Conservation (phyloP, 2,113 vertebrate species). For the Mionectes macconnelli region DNA sequence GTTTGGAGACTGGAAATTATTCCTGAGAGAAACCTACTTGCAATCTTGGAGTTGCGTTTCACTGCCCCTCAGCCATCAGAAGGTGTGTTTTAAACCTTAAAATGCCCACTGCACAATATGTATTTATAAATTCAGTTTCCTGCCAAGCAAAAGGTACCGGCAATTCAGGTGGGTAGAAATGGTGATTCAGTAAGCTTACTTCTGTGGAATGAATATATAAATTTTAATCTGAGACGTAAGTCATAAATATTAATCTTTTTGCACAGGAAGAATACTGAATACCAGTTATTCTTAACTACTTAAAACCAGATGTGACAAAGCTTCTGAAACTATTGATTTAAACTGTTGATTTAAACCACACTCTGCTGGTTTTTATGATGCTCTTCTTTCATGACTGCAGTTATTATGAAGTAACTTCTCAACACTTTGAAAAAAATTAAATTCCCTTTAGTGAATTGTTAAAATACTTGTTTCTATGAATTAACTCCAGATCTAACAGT, state of each 20-base stretch:
- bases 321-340: background rate
- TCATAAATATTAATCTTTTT: conserved; percentile 51
- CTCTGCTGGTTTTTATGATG: background rate
- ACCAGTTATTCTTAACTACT: background rate
- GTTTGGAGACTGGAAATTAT: background rate
- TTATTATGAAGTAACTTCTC: background rate
- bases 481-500: background rate
- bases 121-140: conserved; percentile 31
- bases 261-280: background rate
- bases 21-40: background rate
- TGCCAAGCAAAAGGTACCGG: conserved; percentile 28
- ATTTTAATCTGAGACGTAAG: conserved; percentile 54
- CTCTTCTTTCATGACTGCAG: background rate
- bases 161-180: conserved; percentile 24
- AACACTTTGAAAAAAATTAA: background rate
- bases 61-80: background rate
- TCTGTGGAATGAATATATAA: conserved; percentile 40
- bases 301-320: background rate
- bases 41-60: background rate
- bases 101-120: background rate
- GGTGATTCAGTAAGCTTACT: conserved; percentile 19
- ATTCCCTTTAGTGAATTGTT: background rate
- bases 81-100: background rate
- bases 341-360: background rate
- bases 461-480: background rate